phyloP scores from a whole-genome alignment of 2,888 invertebrate genomes.

The Rotaria magnacalcarata region DNA sequence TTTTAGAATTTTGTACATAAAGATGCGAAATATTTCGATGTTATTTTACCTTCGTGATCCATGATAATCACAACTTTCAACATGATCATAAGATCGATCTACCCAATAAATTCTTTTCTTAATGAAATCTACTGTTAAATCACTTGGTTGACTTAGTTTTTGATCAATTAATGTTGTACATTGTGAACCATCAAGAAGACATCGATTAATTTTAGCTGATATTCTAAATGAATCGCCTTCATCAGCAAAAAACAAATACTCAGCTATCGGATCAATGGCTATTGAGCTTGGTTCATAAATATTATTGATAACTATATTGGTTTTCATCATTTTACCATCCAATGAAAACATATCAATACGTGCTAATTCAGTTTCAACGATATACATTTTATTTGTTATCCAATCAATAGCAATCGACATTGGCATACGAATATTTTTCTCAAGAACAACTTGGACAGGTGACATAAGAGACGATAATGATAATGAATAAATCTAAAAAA shows the following conservation, averaged over 20 bases:
- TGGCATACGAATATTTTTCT: slow-evolving; percentile 36
- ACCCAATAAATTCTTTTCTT: slow-evolving; percentile 89
- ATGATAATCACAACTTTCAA: slow-evolving; percentile 88
- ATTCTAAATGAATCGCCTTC: slow-evolving; percentile 56
- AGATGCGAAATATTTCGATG: no score
- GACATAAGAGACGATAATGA: not conserved
- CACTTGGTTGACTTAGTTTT: slow-evolving; percentile 86
- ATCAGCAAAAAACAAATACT: slow-evolving; percentile 66
- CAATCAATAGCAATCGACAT: slow-evolving; percentile 79
- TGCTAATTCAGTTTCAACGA: slow-evolving; percentile 83
- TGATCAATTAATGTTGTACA: slow-evolving; percentile 71
- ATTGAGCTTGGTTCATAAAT: slow-evolving; percentile 83
- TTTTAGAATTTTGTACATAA: no score
- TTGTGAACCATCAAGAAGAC: slow-evolving; percentile 82
- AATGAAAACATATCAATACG: slow-evolving; percentile 79
- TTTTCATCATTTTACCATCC: slow-evolving; percentile 74
- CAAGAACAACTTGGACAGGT: not conserved
- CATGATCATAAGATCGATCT: slow-evolving; percentile 86
- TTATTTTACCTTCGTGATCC: slow-evolving; percentile 68
- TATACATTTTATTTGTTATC: slow-evolving; percentile 90
- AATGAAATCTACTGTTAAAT: slow-evolving; percentile 83
- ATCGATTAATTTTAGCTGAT: slow-evolving; percentile 66
- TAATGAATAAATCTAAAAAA: slow-evolving; percentile 34
- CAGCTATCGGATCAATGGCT: slow-evolving; percentile 83
- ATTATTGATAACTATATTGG: slow-evolving; percentile 82